A percentile compares a stretch with the other conserved stretches of the same genome.
Evolutionary conservation across 2,113 vertebrate genomes (phyloP).

Genomic region (Mesocricetus auratus): DNA sequence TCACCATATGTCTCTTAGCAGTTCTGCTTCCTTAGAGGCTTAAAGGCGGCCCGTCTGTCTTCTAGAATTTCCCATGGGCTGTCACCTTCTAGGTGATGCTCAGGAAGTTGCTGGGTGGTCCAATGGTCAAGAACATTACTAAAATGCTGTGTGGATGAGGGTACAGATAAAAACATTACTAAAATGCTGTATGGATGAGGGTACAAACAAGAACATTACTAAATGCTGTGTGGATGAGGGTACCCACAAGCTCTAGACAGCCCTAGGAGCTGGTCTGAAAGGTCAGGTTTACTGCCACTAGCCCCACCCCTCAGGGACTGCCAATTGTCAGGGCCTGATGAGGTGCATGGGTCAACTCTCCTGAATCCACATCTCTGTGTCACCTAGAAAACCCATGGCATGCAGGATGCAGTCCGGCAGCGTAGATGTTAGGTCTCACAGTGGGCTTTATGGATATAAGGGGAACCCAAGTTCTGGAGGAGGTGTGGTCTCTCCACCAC

Average conservation of each 20-base stretch:
- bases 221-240: not conserved
- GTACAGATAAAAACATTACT: too few relatives aligned
- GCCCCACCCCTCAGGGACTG: too few relatives aligned
- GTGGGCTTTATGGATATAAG: not conserved
- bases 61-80: not conserved
- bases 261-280: not conserved
- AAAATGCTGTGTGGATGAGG: not conserved
- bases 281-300: not conserved
- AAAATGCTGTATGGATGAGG: not conserved
- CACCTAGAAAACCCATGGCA: not conserved
- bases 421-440: accelerated
- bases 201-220: too few relatives aligned
- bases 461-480: not conserved
- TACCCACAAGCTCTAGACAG: accelerated
- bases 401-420: accelerated
- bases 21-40: accelerated
- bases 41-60: accelerated
- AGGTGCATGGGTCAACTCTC: not conserved
- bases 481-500: not conserved
- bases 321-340: not conserved
- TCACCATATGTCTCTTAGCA: accelerated
- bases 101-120: not conserved
- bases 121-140: too few relatives aligned
- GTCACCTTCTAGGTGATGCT: not conserved
- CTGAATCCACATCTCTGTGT: not conserved